Evolutionary conservation across 1,140 invertebrate species (phyloP), one percentile per base, ranked within the genome.

Genomic region (Hormaphis cornu): DNA sequence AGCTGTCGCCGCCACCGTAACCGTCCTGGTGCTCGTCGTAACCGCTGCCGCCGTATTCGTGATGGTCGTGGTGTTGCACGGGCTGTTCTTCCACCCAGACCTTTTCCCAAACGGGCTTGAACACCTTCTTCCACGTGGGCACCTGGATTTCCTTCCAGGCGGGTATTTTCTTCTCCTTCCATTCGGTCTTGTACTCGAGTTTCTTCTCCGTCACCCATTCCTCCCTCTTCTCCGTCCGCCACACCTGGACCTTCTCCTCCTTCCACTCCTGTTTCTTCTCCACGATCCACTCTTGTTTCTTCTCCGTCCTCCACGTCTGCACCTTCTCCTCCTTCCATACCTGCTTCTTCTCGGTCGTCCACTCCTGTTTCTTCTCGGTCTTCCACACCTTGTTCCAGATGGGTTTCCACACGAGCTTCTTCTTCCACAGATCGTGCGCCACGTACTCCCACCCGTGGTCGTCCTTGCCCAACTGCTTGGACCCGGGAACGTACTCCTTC

Each of bases 301-400:
- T 89, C 70, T 86, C 85, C 1, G 83, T 83, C 72, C 82, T 83
- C 87, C 87, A 89, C 18, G 87, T 80, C 75, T 87, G 85, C 71
- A 88, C 83, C 84, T 84, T 88, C 73, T 88, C 86, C 35, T 83
- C 82, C 76, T 87, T 87, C 88, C 87, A 89, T 76, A 87, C 84
- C 20, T 88, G 75, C 76, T 89, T 89, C 78, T 74, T 74, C 28
- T 74, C 72, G 16, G 73, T 54, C 20, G 61, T 69, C 73, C 74
- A 74, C 35, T 73, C 71, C 33, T 69, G 63, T 40, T 75, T 74
- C 63, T 74, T 73, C 26, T 75, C 75, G 0, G 83, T 85, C 42
- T 78, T 80, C 74, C 63, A 72, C 18, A 73, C 58, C 61, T 74
- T 73, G 46, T 72, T 75, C 74, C 73, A 74, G 8, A 46, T 70